These are phyloP conservation scores for Maniola hyperantus DNA, from an alignment of 2,888 invertebrate genomes.

Conservation along the genomic window DNA sequence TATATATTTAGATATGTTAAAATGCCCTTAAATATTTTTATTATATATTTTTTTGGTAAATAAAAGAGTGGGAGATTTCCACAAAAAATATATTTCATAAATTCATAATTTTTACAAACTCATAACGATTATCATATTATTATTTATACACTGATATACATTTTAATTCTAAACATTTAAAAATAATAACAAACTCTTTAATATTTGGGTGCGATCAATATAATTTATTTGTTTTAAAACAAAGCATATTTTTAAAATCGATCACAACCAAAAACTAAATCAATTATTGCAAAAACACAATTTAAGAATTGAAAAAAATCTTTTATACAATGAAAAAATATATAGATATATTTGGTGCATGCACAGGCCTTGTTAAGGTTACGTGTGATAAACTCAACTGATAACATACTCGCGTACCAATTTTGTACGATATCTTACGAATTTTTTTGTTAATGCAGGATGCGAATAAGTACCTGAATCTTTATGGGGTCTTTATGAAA, in stretches of 20 bases:
- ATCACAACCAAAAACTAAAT: conserved; percentile 72
- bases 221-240: conserved; percentile 2
- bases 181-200: conserved; percentile 48
- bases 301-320: conserved; percentile 9
- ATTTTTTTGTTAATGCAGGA: too few relatives aligned
- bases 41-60: neutral
- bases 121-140: conserved; percentile 30
- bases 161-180: conserved; percentile 41
- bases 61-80: conserved; percentile 22
- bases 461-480: too few relatives aligned
- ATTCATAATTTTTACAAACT: conserved; percentile 38
- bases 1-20: too few relatives aligned
- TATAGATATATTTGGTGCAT: conserved; percentile 20
- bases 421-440: too few relatives aligned
- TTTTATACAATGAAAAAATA: conserved; percentile 25
- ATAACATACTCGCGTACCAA: too few relatives aligned
- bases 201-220: conserved; percentile 74
- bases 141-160: conserved; percentile 62
- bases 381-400: conserved; percentile 1
- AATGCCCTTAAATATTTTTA: too few relatives aligned
- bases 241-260: conserved; percentile 52
- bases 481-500: neutral
- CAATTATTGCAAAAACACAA: conserved; percentile 31
- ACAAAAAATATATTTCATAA: conserved; percentile 33
- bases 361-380: neutral